Evolutionary conservation across 2,888 invertebrate genomes (phyloP).

Genomic region (Drosophila setosimentum): DNA sequence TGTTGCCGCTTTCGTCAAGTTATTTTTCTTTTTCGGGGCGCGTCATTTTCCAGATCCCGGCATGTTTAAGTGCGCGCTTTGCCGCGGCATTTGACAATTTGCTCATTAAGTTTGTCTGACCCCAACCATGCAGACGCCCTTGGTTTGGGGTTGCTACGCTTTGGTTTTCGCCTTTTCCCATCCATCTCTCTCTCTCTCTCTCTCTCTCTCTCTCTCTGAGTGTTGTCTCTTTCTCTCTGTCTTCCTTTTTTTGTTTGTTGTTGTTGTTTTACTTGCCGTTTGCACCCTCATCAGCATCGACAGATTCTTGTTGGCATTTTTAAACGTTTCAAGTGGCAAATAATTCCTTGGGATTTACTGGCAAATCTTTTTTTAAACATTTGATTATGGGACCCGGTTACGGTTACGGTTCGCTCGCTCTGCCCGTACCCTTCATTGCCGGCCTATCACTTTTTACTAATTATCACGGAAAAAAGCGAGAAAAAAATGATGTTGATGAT

Average conservation of each 20-base stretch:
- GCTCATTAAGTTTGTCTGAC: conserved; percentile 84
- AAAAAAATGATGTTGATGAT: too few species aligned
- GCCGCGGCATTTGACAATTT: conserved; percentile 82
- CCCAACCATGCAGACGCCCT: conserved; percentile 42
- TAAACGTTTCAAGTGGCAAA: conserved; percentile 82
- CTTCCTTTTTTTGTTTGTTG: conserved; percentile 1
- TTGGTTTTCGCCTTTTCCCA: conserved; percentile 35
- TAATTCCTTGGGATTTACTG: conserved; percentile 81
- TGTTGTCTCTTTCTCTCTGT: conserved; percentile 7
- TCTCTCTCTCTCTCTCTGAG: conserved; percentile 16
- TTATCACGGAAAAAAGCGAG: conserved; percentile 58
- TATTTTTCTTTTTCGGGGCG: conserved; percentile 61
- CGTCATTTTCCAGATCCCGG: conserved; percentile 50
- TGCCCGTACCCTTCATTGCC: not conserved
- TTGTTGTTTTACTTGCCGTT: conserved; percentile 5
- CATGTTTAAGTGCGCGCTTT: conserved; percentile 79
- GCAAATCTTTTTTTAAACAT: conserved; percentile 75
- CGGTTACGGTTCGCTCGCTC: conserved; percentile 25
- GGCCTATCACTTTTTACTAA: conserved; percentile 62
- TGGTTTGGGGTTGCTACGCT: conserved; percentile 34
- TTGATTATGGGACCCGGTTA: conserved; percentile 65
- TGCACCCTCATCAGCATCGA: conserved; percentile 71
- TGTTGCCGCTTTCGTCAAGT: conserved; percentile 63
- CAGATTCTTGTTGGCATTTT: conserved; percentile 82
- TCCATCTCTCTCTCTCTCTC: conserved; percentile 12